Percentiles rank a stretch among this genome's conserved stretches.
phyloP scores from a whole-genome alignment of 1,140 invertebrate species.

The Leptopilina clavipes region DNA sequence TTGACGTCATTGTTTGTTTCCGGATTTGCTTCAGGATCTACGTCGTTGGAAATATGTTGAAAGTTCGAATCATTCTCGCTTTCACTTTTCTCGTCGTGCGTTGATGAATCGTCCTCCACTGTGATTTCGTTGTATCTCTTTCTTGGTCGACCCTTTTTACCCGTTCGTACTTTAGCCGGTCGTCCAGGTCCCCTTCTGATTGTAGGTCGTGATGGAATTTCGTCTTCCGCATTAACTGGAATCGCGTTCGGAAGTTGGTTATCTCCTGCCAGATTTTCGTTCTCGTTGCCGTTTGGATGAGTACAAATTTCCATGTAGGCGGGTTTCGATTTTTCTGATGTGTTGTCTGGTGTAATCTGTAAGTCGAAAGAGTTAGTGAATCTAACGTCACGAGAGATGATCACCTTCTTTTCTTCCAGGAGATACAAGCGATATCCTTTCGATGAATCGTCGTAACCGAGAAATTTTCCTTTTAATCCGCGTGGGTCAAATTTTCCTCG shows the following conservation, averaged over 20 bases:
- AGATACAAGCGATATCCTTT: constrained; percentile 45
- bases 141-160: neutral
- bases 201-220: neutral
- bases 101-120: neutral
- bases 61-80: too few species aligned
- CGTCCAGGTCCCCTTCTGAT: neutral
- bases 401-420: constrained; percentile 29
- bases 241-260: neutral
- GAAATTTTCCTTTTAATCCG: constrained; percentile 46
- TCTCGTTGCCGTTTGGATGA: neutral
- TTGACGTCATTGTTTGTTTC: too few species aligned
- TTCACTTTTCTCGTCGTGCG: too few species aligned
- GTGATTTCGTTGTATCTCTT: neutral
- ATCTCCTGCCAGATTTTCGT: neutral
- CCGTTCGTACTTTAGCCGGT: neutral
- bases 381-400: constrained; percentile 41
- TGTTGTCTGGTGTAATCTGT: neutral
- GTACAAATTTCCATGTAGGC: neutral
- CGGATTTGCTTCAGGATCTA: too few species aligned
- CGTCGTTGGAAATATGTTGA: too few species aligned
- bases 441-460: constrained; percentile 43
- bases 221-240: neutral
- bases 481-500: constrained; percentile 40
- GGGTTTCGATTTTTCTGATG: neutral
- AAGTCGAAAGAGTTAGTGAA: constrained; percentile 53